These are phyloP conservation scores for Lomographa bimaculata DNA, from an alignment of 2,888 invertebrate species.

Conservation along the genomic window DNA sequence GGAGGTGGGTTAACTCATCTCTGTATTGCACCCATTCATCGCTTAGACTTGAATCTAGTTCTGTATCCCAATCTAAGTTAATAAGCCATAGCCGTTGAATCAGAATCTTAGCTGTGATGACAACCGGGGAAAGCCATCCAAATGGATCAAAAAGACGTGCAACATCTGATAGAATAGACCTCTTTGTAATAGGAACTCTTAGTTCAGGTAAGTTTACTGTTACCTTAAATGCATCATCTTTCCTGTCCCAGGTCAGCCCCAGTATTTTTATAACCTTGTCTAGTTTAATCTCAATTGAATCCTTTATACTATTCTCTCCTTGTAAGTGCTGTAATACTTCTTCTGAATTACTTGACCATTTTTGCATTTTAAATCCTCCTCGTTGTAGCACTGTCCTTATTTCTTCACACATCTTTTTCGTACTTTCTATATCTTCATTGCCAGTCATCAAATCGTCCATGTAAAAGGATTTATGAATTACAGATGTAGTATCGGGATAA, in stretches of 20 bases:
- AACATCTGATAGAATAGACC: slow-evolving; percentile 14
- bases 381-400: slow-evolving; percentile 28
- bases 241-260: neutral
- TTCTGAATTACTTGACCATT: slow-evolving; percentile 32
- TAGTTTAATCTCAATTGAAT: slow-evolving; percentile 17
- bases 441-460: slow-evolving; percentile 30
- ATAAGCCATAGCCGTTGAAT: no score
- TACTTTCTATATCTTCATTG: slow-evolving; percentile 24
- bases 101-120: no score
- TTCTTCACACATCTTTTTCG: slow-evolving; percentile 14
- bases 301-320: neutral
- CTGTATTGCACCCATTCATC: no score
- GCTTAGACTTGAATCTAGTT: no score
- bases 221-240: neutral
- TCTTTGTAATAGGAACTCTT: slow-evolving; percentile 15
- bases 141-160: slow-evolving; percentile 24
- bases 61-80: no score
- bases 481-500: no score
- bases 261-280: slow-evolving; percentile 1
- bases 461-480: slow-evolving; percentile 19
- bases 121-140: slow-evolving; percentile 30
- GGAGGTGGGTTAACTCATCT: no score
- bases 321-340: slow-evolving; percentile 18
- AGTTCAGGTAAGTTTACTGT: slow-evolving; percentile 11
- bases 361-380: slow-evolving; percentile 40